These are phyloP conservation scores for Melitaea athalia DNA, from an alignment of 2,888 invertebrate species.

Conservation along the genomic window DNA sequence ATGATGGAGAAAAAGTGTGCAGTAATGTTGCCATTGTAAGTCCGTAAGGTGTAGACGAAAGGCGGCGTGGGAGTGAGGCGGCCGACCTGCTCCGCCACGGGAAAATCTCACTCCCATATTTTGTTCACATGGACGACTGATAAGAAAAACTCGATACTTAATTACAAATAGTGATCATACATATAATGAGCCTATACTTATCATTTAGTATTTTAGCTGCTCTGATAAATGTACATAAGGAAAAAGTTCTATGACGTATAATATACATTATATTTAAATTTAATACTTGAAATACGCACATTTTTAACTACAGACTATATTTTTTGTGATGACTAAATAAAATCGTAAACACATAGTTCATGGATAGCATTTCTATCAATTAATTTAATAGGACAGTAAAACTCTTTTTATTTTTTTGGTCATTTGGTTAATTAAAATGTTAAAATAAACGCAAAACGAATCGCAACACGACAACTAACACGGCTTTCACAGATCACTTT, in stretches of 20 bases:
- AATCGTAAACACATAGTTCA: neutral
- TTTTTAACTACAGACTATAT: too few relatives aligned
- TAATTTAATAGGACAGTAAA: constrained; percentile 12
- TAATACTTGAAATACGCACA: too few relatives aligned
- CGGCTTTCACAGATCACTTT: constrained; percentile 43
- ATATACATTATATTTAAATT: neutral
- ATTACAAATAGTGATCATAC: constrained; percentile 32
- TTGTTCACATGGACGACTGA: constrained; percentile 43
- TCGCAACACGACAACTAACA: constrained; percentile 33
- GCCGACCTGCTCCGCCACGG: constrained; percentile 64
- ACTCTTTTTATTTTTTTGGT: neutral
- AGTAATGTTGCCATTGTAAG: constrained; percentile 71
- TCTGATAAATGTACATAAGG: constrained; percentile 21
- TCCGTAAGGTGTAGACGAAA: constrained; percentile 65
- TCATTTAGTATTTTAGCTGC: neutral
- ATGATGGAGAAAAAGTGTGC: constrained; percentile 67
- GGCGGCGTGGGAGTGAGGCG: constrained; percentile 69
- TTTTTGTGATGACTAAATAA: neutral
- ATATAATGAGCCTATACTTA: constrained; percentile 15
- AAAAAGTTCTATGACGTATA: constrained; percentile 7
- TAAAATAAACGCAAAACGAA: constrained; percentile 43
- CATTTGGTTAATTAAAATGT: constrained; percentile 34
- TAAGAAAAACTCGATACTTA: constrained; percentile 39
- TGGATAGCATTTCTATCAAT: constrained; percentile 15
- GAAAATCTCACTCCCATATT: constrained; percentile 59